Evolutionary conservation across 2,113 vertebrate species (phyloP).

Genomic region (Colossoma macropomum): DNA sequence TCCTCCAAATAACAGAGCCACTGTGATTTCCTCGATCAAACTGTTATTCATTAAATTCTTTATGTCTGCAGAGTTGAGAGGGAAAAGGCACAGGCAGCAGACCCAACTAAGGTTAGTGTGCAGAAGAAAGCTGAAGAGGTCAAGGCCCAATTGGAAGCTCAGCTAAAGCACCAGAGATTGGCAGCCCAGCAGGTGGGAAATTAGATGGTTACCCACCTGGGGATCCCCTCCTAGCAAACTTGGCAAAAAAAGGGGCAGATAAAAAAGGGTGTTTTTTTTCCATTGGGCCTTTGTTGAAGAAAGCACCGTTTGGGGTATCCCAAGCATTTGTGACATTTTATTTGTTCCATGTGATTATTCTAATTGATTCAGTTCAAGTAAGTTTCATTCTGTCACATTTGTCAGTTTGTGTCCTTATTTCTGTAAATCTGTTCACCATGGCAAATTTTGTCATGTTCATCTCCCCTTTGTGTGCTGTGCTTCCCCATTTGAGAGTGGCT

Average conservation of each 20-base stretch:
- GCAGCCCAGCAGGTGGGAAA: conserved; percentile 86
- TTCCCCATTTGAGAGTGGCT: not conserved
- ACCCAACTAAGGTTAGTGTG: conserved; percentile 89
- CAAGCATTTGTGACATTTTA: not conserved
- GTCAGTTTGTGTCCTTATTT: too few relatives aligned
- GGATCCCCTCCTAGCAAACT: conserved; percentile 18
- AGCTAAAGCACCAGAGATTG: conserved; percentile 88
- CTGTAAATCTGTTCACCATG: not conserved
- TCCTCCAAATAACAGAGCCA: too few relatives aligned
- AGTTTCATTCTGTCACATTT: not conserved
- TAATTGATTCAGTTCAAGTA: not conserved
- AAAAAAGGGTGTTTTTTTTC: not conserved
- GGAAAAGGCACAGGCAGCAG: conserved; percentile 92
- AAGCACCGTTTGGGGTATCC: not conserved
- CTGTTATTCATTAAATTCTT: not conserved
- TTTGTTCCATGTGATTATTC: not conserved
- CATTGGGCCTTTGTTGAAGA: conserved; percentile 27
- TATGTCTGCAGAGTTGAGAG: conserved; percentile 87
- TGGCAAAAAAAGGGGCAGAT: conserved; percentile 2
- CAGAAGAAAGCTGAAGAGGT: conserved; percentile 86
- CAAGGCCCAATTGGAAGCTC: conserved; percentile 86
- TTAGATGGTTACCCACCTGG: conserved; percentile 35
- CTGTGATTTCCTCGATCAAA: not conserved
- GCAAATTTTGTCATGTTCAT: not conserved
- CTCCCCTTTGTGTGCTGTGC: not conserved